A percentile compares a stretch with the other conserved stretches of the same genome.
These are phyloP conservation scores for Odontesthes bonariensis DNA, from an alignment of 2,113 vertebrate genomes.

Conservation along the genomic window DNA sequence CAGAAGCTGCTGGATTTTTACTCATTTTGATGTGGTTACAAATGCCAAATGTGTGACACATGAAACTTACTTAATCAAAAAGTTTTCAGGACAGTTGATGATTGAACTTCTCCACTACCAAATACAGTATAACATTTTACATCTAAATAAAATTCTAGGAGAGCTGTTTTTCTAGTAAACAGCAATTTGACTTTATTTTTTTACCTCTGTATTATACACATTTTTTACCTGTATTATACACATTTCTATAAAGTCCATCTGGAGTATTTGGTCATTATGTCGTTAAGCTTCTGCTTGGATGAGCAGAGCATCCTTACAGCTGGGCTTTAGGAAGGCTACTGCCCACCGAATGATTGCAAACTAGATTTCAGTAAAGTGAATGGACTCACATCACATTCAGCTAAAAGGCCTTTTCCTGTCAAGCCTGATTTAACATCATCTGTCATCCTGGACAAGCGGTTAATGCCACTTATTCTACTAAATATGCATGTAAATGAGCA, in stretches of 20 bases:
- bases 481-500: constrained; percentile 56
- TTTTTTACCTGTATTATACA: too few species aligned
- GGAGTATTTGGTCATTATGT: constrained; percentile 60
- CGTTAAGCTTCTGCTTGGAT: constrained; percentile 69
- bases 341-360: constrained; percentile 65
- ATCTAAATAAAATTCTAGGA: not conserved
- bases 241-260: constrained; percentile 40
- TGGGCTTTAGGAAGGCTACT: constrained; percentile 65
- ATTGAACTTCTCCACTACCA: not conserved
- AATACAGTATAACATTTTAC: not conserved
- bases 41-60: not conserved
- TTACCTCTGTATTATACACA: constrained; percentile 6
- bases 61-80: not conserved
- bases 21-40: too few species aligned
- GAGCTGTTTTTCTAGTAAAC: not conserved
- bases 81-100: not conserved
- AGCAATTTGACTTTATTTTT: not conserved
- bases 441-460: constrained; percentile 49
- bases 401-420: constrained; percentile 65
- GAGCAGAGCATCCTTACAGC: constrained; percentile 69
- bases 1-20: too few species aligned
- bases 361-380: constrained; percentile 68
- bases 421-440: constrained; percentile 69
- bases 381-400: constrained; percentile 69
- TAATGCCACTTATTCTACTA: constrained; percentile 61